Evolutionary conservation across 2,113 vertebrate genomes (phyloP).

Genomic region (Greenwoodochromis staneri): DNA sequence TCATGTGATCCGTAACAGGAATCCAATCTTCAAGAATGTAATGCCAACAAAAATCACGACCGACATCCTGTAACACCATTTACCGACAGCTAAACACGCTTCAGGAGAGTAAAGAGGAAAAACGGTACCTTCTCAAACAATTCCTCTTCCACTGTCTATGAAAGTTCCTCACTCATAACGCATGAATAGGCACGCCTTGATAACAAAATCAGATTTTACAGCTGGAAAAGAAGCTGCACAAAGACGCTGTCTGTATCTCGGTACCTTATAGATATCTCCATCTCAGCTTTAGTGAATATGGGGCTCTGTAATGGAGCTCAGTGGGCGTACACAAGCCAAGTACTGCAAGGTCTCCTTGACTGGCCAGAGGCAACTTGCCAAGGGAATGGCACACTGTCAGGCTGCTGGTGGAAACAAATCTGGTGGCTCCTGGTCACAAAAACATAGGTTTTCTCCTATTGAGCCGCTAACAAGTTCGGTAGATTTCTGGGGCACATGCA

Average conservation of each 20-base stretch:
- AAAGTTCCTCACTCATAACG: not conserved
- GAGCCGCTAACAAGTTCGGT: not conserved
- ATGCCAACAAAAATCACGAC: not conserved
- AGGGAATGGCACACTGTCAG: not conserved
- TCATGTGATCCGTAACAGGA: not conserved
- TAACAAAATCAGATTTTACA: constrained; percentile 26
- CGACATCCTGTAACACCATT: not conserved
- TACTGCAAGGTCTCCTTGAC: constrained; percentile 11
- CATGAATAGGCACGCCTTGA: not conserved
- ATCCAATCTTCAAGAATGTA: not conserved
- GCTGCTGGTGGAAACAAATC: constrained; percentile 1
- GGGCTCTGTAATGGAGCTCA: constrained; percentile 31
- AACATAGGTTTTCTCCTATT: not conserved
- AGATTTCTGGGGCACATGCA: not conserved
- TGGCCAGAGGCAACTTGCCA: constrained; percentile 25
- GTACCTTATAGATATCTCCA: constrained; percentile 45
- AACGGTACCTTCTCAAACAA: not conserved
- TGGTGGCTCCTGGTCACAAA: not conserved
- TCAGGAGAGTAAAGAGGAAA: not conserved
- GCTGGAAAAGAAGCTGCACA: constrained; percentile 29
- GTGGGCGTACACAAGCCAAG: constrained; percentile 25
- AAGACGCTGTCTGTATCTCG: constrained; percentile 36
- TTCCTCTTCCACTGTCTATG: not conserved
- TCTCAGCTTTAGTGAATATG: constrained; percentile 32
- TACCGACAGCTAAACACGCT: not conserved